phyloP scores from a whole-genome alignment of 2,797 vertebrate species.

The Knipowitschia caucasica region DNA sequence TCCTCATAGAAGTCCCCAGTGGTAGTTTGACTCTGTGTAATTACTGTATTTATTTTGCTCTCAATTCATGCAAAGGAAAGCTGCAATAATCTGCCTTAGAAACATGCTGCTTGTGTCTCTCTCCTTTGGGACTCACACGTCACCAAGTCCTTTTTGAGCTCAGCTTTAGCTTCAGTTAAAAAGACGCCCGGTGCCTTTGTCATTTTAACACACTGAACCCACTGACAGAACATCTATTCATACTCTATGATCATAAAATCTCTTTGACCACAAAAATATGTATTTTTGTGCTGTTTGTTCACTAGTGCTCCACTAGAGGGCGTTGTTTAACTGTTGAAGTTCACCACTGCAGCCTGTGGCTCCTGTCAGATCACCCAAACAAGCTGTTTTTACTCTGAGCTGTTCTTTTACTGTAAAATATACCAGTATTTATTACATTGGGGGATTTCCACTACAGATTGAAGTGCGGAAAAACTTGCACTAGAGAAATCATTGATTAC shows the following conservation, averaged over 20 bases:
- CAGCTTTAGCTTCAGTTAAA: not conserved
- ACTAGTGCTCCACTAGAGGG: slow-evolving; percentile 53
- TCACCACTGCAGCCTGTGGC: not conserved
- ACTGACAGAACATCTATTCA: not conserved
- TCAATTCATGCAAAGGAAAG: slow-evolving; percentile 26
- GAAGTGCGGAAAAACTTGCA: not conserved
- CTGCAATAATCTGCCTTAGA: slow-evolving; percentile 39
- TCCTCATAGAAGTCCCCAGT: not conserved
- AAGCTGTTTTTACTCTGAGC: not conserved
- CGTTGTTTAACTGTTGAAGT: slow-evolving; percentile 23
- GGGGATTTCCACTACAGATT: not conserved
- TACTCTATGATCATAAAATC: not conserved
- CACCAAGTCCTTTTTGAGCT: not conserved
- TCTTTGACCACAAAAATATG: not conserved
- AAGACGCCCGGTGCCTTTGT: not conserved
- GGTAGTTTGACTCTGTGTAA: slow-evolving; percentile 13
- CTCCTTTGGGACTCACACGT: slow-evolving; percentile 20
- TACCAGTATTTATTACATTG: not conserved
- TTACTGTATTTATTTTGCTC: slow-evolving; percentile 32
- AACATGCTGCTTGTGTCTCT: slow-evolving; percentile 29
- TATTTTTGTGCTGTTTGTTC: not conserved
- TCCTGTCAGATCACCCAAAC: not conserved
- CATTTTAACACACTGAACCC: not conserved
- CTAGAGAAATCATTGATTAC: no score
- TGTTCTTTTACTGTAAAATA: not conserved